Evolutionary conservation across 1,140 invertebrate genomes (phyloP).

Genomic region (Solenopsis fugax): DNA sequence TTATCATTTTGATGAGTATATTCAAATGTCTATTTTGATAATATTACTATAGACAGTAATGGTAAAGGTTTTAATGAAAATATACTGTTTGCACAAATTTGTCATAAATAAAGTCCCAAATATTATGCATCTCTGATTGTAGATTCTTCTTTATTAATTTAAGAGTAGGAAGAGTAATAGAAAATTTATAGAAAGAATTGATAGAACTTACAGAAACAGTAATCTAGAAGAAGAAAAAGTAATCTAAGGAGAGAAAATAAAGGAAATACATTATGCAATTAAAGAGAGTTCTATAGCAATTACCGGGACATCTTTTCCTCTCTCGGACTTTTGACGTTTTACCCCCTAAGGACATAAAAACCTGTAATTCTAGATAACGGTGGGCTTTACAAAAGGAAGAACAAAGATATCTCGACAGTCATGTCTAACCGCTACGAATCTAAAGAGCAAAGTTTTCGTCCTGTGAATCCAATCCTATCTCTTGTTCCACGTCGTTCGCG

Average conservation of each 20-base stretch:
- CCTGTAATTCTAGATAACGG: conserved; percentile 40
- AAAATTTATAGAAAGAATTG: no score
- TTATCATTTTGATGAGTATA: conserved; percentile 46
- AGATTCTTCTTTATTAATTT: conserved; percentile 11
- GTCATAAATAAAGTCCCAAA: not conserved
- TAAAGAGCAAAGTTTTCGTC: conserved; percentile 50
- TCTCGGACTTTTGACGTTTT: conserved; percentile 7
- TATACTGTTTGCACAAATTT: no score
- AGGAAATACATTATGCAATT: not conserved
- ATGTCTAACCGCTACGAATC: conserved; percentile 1
- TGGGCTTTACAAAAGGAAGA: conserved; percentile 9
- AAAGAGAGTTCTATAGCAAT: not conserved
- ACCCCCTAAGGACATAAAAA: conserved; percentile 24
- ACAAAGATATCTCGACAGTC: conserved; percentile 12
- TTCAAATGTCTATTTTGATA: conserved; percentile 29
- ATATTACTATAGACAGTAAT: not conserved
- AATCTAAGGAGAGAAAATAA: not conserved
- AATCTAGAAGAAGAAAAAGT: not conserved
- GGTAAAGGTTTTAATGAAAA: not conserved
- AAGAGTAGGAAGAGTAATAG: not conserved
- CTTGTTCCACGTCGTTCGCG: conserved; percentile 18
- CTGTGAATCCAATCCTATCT: not conserved
- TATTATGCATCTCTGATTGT: not conserved
- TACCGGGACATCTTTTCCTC: not conserved
- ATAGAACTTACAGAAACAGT: not conserved